A percentile compares a stretch with the other conserved stretches of the same genome.
phyloP scores from a whole-genome alignment of 2,113 vertebrate genomes.

The Sebastes fasciatus region DNA sequence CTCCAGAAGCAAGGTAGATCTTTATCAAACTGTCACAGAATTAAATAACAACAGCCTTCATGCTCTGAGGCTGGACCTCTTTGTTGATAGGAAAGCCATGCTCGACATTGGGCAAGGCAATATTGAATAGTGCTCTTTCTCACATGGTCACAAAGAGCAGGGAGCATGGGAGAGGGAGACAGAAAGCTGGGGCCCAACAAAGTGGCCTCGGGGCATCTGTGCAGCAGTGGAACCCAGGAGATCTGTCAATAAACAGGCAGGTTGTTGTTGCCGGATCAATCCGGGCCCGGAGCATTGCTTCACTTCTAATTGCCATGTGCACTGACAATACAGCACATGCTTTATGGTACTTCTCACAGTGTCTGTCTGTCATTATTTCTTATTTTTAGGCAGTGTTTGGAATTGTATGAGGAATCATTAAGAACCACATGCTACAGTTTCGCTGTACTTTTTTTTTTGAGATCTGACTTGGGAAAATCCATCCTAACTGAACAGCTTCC shows the following conservation, averaged over 20 bases:
- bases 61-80: conserved; percentile 54
- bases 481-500: conserved; percentile 1
- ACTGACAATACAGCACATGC: conserved; percentile 44
- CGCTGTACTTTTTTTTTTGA: not conserved
- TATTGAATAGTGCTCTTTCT: conserved; percentile 58
- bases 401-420: not conserved
- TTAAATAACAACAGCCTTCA: conserved; percentile 48
- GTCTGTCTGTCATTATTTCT: not conserved
- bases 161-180: conserved; percentile 24
- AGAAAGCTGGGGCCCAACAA: conserved; percentile 31
- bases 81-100: conserved; percentile 57
- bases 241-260: conserved; percentile 78
- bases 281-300: conserved; percentile 63
- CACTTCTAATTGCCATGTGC: conserved; percentile 75
- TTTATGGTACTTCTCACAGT: conserved; percentile 20
- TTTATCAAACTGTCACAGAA: conserved; percentile 50
- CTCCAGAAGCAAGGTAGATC: conserved; percentile 23
- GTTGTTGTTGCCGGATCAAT: conserved; percentile 80
- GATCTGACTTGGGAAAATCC: not conserved
- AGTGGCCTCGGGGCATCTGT: conserved; percentile 67
- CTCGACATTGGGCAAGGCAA: conserved; percentile 32
- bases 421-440: not conserved
- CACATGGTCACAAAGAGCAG: conserved; percentile 54
- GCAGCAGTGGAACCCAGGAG: conserved; percentile 60
- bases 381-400: not conserved